Evolutionary conservation across 2,113 vertebrate genomes (phyloP).

Genomic region (Apistogramma diplotaenia): DNA sequence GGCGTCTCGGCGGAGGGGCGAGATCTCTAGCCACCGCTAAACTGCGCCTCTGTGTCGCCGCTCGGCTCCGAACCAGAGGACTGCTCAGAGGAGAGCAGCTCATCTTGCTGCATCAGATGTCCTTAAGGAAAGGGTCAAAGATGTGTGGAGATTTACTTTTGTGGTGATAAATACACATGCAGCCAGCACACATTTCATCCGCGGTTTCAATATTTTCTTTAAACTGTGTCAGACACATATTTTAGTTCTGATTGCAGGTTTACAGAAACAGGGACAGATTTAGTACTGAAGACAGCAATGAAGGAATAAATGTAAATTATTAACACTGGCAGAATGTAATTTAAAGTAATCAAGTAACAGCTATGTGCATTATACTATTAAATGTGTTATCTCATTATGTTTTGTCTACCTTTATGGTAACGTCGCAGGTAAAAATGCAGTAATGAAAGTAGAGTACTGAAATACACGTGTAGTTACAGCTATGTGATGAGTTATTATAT

Average conservation of each 20-base stretch:
- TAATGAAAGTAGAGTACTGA: no score
- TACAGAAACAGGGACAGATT: no score
- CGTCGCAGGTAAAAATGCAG: not conserved
- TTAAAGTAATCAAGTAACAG: not conserved
- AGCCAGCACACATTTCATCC: not conserved
- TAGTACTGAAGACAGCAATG: no score
- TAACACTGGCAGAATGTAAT: not conserved
- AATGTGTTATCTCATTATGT: not conserved
- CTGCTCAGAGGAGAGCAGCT: constrained; percentile 19
- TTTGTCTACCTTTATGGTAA: not conserved
- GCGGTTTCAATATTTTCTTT: not conserved
- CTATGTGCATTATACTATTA: not conserved
- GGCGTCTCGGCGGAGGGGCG: constrained; percentile 37
- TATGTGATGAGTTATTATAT: no score
- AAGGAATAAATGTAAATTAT: not conserved
- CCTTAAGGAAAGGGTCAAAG: constrained; percentile 17
- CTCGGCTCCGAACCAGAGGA: constrained; percentile 12
- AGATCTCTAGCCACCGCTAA: constrained; percentile 49
- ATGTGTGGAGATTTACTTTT: not conserved
- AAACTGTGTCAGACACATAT: not conserved
- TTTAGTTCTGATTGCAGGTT: not conserved
- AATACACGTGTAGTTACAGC: not conserved
- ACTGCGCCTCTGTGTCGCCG: constrained; percentile 11
- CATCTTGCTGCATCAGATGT: not conserved
- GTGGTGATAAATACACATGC: not conserved